Conservation (phyloP, 2,113 vertebrate species). For the Cyanoliseus patagonus region DNA sequence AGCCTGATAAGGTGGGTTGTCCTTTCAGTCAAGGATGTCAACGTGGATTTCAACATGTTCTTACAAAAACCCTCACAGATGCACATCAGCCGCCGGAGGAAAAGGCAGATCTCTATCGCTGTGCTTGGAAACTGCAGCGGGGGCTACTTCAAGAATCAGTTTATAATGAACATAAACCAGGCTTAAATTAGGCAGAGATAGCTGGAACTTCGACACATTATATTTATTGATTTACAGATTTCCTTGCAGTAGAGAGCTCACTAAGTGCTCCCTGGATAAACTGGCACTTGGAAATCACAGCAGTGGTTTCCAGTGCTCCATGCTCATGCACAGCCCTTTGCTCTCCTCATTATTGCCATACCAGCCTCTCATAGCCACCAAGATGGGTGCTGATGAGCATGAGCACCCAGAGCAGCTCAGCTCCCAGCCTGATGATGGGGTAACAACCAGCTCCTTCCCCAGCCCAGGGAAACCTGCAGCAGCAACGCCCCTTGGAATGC, state of each 20-base stretch:
- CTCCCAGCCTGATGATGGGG: neutral
- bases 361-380: neutral
- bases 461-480: neutral
- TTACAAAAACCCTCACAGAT: neutral
- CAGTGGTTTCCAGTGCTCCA: neutral
- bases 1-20: neutral
- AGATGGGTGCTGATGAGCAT: accelerated
- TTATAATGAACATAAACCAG: accelerated
- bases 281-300: neutral
- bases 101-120: neutral
- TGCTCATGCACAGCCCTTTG: accelerated
- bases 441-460: neutral
- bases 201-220: accelerated
- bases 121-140: accelerated
- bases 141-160: neutral
- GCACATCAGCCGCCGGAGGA: neutral
- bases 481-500: accelerated
- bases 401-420: neutral
- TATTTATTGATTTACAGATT: neutral
- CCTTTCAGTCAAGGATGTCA: neutral
- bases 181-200: neutral
- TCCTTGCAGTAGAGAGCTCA: neutral
- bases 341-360: accelerated
- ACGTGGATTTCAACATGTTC: accelerated
- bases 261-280: neutral